Evolutionary conservation across 1,140 invertebrate species (phyloP), one percentile per base, ranked within the genome.

Genomic region (Uloborus diversus): DNA sequence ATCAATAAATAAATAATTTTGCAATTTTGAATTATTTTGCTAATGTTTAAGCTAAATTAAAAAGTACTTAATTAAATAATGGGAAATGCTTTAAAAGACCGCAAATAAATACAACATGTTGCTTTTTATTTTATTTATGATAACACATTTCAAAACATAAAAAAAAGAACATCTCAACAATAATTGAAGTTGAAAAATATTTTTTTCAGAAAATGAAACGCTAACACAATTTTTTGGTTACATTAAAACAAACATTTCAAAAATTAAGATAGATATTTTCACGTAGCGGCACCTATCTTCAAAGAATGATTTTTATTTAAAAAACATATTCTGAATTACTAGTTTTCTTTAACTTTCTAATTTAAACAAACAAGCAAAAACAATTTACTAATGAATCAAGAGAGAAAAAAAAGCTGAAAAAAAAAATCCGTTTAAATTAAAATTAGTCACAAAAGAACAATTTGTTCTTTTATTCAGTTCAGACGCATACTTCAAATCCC

Each of bases 361-460:
- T 9, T 14, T 1, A 4, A 9, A 23, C 4, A n/a, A 2, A 3
- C 5, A 9, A 20, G n/a, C n/a, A n/a, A 53, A 53, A n/a, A 9
- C 13, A 14, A 47, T n/a, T 23, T 33, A 47, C 33, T 68, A 51
- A 2, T 3, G 27, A 49, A n/a, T 4, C 27, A 32, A 27, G 25
- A 51, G 30, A 30, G 42, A 64, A 37, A 7, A 5, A 64, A 64
- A 42, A 37, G 42, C 2, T 17, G 25, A 53, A 53, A 53, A 53
- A 53, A 23, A 20, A 3, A 53, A 25, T 14, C 9, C 4, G 25
- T n/a, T 66, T 66, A 27, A 66, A 66, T 66, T 66, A 66, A 66
- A 66, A 66, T 66, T 51, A 13, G 64, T 28, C 23, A 32, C 33
- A 42, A 51, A 65, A 65, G 25, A 28, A 66, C 14, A 1, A 14